Percentiles rank a stretch among this genome's conserved stretches.
phyloP scores from a whole-genome alignment of 2,888 invertebrate genomes.

The Andricus curvator region DNA sequence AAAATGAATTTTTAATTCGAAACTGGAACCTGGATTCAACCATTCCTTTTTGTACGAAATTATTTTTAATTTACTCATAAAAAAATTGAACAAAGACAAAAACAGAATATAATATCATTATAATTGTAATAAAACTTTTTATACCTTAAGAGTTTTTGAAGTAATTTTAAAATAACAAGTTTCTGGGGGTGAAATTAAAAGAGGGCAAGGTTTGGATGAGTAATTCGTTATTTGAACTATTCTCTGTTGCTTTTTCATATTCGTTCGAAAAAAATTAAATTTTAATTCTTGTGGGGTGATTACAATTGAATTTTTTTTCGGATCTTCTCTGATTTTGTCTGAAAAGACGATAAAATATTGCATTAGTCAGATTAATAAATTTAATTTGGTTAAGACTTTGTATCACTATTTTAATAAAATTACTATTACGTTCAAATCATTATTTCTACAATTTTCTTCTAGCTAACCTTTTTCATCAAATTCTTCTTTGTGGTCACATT shows the following conservation, averaged over 20 bases:
- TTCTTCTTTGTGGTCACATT: not conserved
- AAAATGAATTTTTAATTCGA: not conserved
- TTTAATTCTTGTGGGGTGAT: not conserved
- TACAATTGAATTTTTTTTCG: not conserved
- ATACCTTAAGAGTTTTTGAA: not conserved
- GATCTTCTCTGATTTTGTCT: not conserved
- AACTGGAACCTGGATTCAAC: not conserved
- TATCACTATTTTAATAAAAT: not conserved
- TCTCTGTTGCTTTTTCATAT: not conserved
- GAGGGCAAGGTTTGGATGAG: not conserved
- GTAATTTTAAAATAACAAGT: slow-evolving; percentile 1
- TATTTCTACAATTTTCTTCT: not conserved
- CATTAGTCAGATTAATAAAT: not conserved
- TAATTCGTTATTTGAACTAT: not conserved
- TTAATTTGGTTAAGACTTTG: not conserved
- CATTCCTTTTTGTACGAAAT: not conserved
- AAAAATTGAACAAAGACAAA: not conserved
- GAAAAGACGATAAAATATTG: not conserved
- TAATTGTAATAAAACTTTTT: not conserved
- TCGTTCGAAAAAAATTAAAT: not conserved
- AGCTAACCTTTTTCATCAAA: not conserved
- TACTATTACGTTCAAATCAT: not conserved
- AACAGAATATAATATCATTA: not conserved
- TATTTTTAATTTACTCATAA: not conserved
- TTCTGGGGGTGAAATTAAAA: not conserved